Evolutionary conservation across 2,888 invertebrate species (phyloP).

Genomic region (Lasioglossum pauxillum): DNA sequence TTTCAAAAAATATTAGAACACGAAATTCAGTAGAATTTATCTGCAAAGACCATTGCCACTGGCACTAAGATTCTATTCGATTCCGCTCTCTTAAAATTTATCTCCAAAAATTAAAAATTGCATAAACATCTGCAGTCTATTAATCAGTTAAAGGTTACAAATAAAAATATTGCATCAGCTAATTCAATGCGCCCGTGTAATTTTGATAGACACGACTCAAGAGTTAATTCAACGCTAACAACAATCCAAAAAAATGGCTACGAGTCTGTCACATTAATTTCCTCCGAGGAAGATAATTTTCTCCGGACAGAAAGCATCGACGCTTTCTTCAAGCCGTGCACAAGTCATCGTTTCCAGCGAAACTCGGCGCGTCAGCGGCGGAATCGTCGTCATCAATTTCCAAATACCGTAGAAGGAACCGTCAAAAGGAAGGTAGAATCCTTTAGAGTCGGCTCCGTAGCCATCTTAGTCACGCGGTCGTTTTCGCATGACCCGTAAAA

Average conservation of each 20-base stretch:
- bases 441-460: not conserved
- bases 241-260: not conserved
- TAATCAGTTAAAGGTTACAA: not conserved
- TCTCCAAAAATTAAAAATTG: too few relatives aligned
- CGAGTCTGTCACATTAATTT: not conserved
- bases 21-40: too few relatives aligned
- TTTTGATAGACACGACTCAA: not conserved
- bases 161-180: not conserved
- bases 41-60: too few relatives aligned
- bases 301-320: not conserved
- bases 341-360: not conserved
- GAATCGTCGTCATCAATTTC: conserved; percentile 36
- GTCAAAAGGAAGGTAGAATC: conserved; percentile 18
- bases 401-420: conserved; percentile 8
- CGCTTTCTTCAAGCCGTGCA: not conserved
- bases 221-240: not conserved
- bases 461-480: conserved; percentile 9
- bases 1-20: too few relatives aligned
- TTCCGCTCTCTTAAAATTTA: too few relatives aligned
- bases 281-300: not conserved
- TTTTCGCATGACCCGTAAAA: conserved; percentile 6
- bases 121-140: too few relatives aligned
- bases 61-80: too few relatives aligned
- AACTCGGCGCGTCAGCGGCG: conserved; percentile 21
- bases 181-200: not conserved